Conservation (phyloP, 2,888 invertebrate species). For the Lagria hirta region DNA sequence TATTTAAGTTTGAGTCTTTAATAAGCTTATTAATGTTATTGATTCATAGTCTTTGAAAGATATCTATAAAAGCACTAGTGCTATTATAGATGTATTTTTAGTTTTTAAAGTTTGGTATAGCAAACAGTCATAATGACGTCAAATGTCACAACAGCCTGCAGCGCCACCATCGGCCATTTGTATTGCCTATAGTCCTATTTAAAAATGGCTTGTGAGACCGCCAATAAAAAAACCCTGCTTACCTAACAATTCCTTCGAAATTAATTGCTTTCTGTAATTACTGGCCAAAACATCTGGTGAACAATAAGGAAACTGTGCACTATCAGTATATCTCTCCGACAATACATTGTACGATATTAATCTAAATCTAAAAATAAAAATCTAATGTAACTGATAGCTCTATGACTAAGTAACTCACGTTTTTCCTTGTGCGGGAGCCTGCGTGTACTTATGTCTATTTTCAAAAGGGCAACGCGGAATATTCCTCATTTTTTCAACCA, state of each 20-base stretch:
- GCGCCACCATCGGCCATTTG: no score
- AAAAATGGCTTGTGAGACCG: no score
- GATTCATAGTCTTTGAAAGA: no score
- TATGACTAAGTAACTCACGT: conserved; percentile 53
- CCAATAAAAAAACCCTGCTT: no score
- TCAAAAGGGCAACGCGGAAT: conserved; percentile 72
- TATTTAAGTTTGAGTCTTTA: background rate
- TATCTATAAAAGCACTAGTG: no score
- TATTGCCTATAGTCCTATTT: no score
- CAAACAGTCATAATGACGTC: no score
- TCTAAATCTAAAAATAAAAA: conserved; percentile 56
- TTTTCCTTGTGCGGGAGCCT: no score
- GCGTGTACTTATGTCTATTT: conserved; percentile 73
- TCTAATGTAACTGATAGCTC: background rate
- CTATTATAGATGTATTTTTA: no score
- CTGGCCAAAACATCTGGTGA: conserved; percentile 76
- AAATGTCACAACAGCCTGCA: no score
- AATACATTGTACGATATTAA: conserved; percentile 88
- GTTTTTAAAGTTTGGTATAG: no score
- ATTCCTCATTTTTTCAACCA: conserved; percentile 59
- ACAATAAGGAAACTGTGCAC: conserved; percentile 81
- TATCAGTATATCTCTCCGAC: conserved; percentile 88
- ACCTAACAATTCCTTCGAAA: conserved; percentile 81
- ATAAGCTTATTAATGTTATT: no score
- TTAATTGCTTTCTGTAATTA: conserved; percentile 84